Base-by-base conservation (phyloP, 2,888 invertebrate genomes). In the Cryptus armator region DNA sequence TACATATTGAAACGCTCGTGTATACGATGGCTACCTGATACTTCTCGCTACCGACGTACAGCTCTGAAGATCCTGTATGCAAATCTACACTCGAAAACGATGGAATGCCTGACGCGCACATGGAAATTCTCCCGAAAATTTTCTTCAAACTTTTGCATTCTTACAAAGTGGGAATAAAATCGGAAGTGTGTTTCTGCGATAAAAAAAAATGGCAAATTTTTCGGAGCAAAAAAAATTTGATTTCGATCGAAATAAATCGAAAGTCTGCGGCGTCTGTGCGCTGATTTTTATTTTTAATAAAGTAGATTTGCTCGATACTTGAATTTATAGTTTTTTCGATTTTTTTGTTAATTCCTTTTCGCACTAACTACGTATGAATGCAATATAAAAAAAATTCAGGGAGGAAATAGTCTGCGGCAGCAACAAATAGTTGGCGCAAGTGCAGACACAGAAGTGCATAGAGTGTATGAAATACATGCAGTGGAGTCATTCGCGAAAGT, bases 401-500 rank as follows among this genome's bases (percentile, higher is more conserved):
- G 3, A 59, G 29, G 14, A 29, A 59, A 32, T 12, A 32, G 43
- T 24, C 19, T 56, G 24, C n/a, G 46, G 62, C 74, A 46, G 74
- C 62, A 46, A 62, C 62, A 46, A 74, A 74, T 62, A 62, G 44
- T 44, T 44, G 62, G 32, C 29, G 62, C 53, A 37, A 16, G 37
- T 51, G 46, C 14, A 75, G 51, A 75, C 48, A 75, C 81, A 68
- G 32, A 62, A 46, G 66, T 51, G 51, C 32, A 43, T 48, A 51
- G 48, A 62, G 68, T 29, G 53, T 12, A 51, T 32, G 59, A 78
- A 59, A 64, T 59, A 62, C 68, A 68, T 75, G 59, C 62, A 67
- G 29, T 29, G n/a, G 10, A 59, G 32, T 24, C 75, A 64, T 37
- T 56, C 68, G 75, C 78, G 79, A 75, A 81, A 72, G 66, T 82